phyloP scores from a whole-genome alignment of 1,140 invertebrate genomes.

The Cherax quadricarinatus region DNA sequence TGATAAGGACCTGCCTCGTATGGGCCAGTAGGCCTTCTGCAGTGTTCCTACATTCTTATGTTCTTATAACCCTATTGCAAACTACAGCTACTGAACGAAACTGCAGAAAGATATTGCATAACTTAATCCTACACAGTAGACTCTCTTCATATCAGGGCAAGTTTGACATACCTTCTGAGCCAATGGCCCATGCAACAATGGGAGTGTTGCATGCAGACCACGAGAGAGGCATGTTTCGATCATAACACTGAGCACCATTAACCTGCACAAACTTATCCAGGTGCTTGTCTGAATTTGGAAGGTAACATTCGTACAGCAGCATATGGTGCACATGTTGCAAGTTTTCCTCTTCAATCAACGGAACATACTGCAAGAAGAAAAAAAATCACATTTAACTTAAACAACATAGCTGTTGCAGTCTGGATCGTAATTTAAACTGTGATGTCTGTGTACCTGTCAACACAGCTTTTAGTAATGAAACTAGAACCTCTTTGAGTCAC shows the following conservation, averaged over 20 bases:
- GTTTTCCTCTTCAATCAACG: slow-evolving; percentile 33
- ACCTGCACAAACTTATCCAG: slow-evolving; percentile 60
- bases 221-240: slow-evolving; percentile 83
- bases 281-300: slow-evolving; percentile 28
- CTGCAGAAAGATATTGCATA: not conserved
- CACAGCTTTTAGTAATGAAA: no score
- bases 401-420: no score
- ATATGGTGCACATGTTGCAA: slow-evolving; percentile 81
- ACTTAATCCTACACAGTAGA: not conserved
- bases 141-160: no score
- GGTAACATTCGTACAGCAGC: slow-evolving; percentile 84
- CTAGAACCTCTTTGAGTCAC: no score
- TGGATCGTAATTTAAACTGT: no score
- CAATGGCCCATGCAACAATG: slow-evolving; percentile 71
- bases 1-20: no score
- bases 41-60: no score
- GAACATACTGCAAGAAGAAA: slow-evolving; percentile 52
- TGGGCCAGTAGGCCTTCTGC: no score
- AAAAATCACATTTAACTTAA: not conserved
- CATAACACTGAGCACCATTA: slow-evolving; percentile 82
- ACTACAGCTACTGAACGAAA: no score
- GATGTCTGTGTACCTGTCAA: no score
- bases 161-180: slow-evolving; percentile 54
- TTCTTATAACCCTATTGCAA: no score
- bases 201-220: slow-evolving; percentile 80